Evolutionary conservation across 2,113 vertebrate genomes (phyloP).

Genomic region (Macquaria australasica): DNA sequence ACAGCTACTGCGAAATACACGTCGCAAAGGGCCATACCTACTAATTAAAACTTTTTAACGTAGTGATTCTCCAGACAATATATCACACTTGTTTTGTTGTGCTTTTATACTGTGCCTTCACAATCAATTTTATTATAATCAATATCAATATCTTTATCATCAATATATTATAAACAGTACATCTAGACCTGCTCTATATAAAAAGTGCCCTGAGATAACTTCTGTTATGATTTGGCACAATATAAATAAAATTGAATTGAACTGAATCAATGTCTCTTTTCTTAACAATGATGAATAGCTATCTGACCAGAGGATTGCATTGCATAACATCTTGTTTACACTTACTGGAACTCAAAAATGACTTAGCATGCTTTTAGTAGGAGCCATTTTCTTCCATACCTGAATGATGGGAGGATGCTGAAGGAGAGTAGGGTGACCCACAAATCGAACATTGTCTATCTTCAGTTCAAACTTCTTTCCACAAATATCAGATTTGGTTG

Average conservation of each 20-base stretch:
- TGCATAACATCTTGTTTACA: neutral
- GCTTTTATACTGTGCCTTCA: neutral
- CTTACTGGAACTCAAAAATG: neutral
- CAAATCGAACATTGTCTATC: constrained; percentile 98
- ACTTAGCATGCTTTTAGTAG: neutral
- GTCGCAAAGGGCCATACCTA: neutral
- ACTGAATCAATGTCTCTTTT: neutral
- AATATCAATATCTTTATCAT: too few relatives aligned
- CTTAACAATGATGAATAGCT: neutral
- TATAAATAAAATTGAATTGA: too few relatives aligned
- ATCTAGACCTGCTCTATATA: too few relatives aligned
- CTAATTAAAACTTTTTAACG: neutral
- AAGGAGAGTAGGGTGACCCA: constrained; percentile 95
- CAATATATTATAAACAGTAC: too few relatives aligned
- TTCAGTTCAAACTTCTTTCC: constrained; percentile 99
- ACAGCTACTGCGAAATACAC: neutral
- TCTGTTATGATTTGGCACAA: too few relatives aligned
- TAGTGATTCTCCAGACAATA: neutral
- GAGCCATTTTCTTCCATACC: constrained; percentile 58
- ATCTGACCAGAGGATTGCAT: neutral
- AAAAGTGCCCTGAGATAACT: too few relatives aligned
- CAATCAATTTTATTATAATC: neutral
- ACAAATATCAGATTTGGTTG: constrained; percentile 98
- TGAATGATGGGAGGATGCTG: constrained; percentile 90
- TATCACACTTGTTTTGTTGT: neutral